These are phyloP conservation scores for Tolypeutes matacus DNA, from an alignment of 2,797 vertebrate genomes.

Conservation along the genomic window DNA sequence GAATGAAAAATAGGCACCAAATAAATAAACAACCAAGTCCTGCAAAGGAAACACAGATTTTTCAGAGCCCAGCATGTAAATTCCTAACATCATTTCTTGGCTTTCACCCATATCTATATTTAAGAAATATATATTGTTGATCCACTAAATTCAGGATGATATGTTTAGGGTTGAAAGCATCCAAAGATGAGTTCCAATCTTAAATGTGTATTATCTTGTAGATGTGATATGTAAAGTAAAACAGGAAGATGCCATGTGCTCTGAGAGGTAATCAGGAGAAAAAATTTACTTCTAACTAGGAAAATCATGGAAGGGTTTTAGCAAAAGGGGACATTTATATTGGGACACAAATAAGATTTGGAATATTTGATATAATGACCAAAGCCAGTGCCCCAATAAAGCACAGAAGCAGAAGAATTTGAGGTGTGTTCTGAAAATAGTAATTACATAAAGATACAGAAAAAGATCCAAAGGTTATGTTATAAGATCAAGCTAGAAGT, in stretches of 20 bases:
- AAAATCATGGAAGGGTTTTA: not conserved
- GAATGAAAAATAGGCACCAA: conserved; percentile 31
- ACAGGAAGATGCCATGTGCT: not conserved
- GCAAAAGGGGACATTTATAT: not conserved
- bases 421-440: not conserved
- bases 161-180: conserved; percentile 12
- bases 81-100: not conserved
- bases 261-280: not conserved
- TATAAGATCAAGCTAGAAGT: not conserved
- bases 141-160: not conserved
- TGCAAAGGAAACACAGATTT: not conserved
- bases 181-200: not conserved
- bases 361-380: not conserved
- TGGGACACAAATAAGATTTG: not conserved
- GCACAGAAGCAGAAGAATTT: not conserved
- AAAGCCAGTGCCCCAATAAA: not conserved
- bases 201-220: not conserved
- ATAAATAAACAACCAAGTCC: conserved; percentile 48
- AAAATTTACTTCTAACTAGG: not conserved
- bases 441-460: not conserved
- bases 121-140: conserved; percentile 5
- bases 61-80: not conserved
- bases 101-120: not conserved
- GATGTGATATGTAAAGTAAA: not conserved
- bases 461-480: not conserved